A percentile compares a stretch with the other conserved stretches of the same genome.
Conservation (phyloP, 2,797 vertebrate genomes). For the Chelmon rostratus region DNA sequence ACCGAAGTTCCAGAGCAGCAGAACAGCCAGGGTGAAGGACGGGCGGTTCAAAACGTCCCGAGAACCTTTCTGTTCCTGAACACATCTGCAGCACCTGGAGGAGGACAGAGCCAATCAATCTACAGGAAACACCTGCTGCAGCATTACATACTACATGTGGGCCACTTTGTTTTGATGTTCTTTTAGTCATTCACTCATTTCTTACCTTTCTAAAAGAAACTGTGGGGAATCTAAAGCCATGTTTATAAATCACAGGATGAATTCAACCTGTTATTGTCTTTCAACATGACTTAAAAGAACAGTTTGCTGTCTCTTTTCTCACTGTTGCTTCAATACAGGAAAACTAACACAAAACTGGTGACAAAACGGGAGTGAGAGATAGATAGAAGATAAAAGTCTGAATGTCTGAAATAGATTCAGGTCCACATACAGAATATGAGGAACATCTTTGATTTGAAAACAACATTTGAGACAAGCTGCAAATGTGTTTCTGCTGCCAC, state of each 20-base stretch:
- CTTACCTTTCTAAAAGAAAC: neutral
- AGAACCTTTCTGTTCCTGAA: constrained; percentile 84
- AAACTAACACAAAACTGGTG: too few species aligned
- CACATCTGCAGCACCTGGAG: constrained; percentile 90
- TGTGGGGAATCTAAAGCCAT: too few species aligned
- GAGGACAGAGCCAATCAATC: constrained; percentile 30
- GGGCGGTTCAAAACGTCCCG: constrained; percentile 88
- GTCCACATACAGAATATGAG: neutral
- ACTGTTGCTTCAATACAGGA: too few species aligned
- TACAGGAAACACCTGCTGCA: neutral
- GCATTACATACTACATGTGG: neutral
- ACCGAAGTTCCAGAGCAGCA: constrained; percentile 96
- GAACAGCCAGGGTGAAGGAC: constrained; percentile 89
- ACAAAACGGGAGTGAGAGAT: too few species aligned
- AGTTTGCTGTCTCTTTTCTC: too few species aligned
- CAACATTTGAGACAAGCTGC: too few species aligned
- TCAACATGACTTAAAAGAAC: too few species aligned
- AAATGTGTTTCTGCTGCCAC: neutral
- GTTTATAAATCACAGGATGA: neutral
- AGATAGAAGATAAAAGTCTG: too few species aligned
- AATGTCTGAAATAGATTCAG: too few species aligned
- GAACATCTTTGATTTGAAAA: neutral
- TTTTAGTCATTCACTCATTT: neutral
- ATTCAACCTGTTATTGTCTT: neutral
- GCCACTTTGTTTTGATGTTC: neutral